Evolutionary conservation across 1,140 invertebrate species (phyloP), one percentile per base, ranked within the genome.

Genomic region (Ptiloglossa arizonensis): DNA sequence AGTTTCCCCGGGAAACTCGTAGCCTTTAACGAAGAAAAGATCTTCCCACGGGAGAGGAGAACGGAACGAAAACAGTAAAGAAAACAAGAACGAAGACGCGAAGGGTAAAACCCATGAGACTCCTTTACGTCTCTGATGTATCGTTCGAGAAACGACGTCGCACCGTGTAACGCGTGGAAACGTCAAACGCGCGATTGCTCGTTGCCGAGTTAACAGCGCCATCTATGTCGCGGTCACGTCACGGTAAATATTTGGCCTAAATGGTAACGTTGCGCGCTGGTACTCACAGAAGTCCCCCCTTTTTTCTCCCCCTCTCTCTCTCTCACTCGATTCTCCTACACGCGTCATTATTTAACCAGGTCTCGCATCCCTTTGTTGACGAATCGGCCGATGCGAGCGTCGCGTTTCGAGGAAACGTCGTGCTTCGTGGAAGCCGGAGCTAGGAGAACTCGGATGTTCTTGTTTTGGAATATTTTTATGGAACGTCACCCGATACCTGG

Each of bases 201-300:
- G 17, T 11, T 15, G 17, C 6, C 41, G 24, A 76, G 38, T 59
- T 69, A 38, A 76, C 68, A 60, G 38, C 59, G 5, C 22, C 5
- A n/a, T 17, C 9, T 24, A 24, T 60, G 59, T 60, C 56, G 52
- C 1, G 24, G 24, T 22, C 50, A 46, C 32, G 66, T 72, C 56
- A 72, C 15, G 35, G 75, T 56, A 78, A 78, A 78, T 78, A 78
- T 78, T 78, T 78, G 68, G 38, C 35, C 48, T 19, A 56, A 56
- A 56, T 35, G 75, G 72, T 63, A 68, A 72, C 68, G 75, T 70
- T 29, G 63, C 13, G 22, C 32, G n/a, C 56, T 35, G 38, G 48
- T 78, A n/a, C 75, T 71, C 68, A 38, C 50, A 76, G 66, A 48
- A 60, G 29, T 15, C 13, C 52, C 27, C 41, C 27, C 1, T 41